Evolutionary conservation across 2,888 invertebrate species (phyloP), one percentile per base, ranked within the genome.

Genomic region (Saturnia japonica): DNA sequence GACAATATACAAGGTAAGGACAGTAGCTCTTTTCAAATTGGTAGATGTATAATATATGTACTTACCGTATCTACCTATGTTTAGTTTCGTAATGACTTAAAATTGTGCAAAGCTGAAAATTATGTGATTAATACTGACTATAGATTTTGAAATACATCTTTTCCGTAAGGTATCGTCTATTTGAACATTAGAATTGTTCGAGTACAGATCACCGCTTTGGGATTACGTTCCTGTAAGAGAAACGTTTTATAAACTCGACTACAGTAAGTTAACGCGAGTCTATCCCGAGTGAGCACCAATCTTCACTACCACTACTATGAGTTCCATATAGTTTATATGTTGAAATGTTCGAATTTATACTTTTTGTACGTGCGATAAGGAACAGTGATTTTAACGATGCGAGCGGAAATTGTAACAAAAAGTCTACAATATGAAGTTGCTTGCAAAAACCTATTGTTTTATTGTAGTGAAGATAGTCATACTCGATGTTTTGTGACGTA

Each of bases 231-330:
- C 60, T 25, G 45, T 25, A 42, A 69, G 67, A 68, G 68, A 68
- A 71, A 68, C 68, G 47, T 64, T 66, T 71, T 64, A 71, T 68
- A 71, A 71, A 47, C 71, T 68, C 51, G 14, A 68, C 70, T 66
- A 54, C 60, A 57, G 67, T 66, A 57, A 71, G 57, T 68, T 66
- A 69, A 62, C 47, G 14, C 45, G 43, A 25, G 19, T 64, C 25
- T 28, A 25, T 57, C 66, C 57, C 60, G 57, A 60, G 69, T 47
- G 69, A 12, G 69, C 40, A 19, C 22, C 67, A 68, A 47, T 68
- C 60, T 68, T 68, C 22, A 22, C 11, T 16, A 45, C 71, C 68
- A 60, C 62, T 71, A 68, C 71, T 62, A 62, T n/a, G 1, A 40
- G 19, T 68, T 45, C 19, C 54, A 45, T 22, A 12, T 22, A 45